Evolutionary conservation across 2,888 invertebrate species (phyloP).

Genomic region (Tricholauxania praeusta): DNA sequence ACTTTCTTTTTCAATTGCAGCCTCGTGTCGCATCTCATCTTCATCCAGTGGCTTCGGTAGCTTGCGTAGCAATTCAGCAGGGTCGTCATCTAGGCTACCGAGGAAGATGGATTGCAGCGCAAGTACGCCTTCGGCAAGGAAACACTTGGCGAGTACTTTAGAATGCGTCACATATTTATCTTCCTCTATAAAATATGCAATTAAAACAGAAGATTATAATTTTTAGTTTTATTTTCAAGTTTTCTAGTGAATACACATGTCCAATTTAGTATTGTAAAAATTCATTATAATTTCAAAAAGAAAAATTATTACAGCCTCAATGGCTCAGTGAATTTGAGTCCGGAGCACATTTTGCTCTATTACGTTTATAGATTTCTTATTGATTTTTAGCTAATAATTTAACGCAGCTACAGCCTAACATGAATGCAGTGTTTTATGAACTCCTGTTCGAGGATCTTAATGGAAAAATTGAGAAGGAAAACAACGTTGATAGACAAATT

Average conservation of each 20-base stretch:
- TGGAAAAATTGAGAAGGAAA: no score
- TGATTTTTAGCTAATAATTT: no score
- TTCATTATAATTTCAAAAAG: no score
- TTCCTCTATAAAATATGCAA: slow-evolving; percentile 78
- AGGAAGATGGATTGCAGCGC: slow-evolving; percentile 80
- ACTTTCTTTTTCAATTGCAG: slow-evolving; percentile 41
- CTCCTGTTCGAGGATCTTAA: no score
- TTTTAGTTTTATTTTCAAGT: background rate
- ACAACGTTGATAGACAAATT: no score
- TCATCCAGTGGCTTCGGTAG: slow-evolving; percentile 71
- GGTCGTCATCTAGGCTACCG: slow-evolving; percentile 79
- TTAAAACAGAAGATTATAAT: background rate
- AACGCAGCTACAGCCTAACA: no score
- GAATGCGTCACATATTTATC: slow-evolving; percentile 84
- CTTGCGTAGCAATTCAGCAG: slow-evolving; percentile 73
- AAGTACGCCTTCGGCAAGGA: slow-evolving; percentile 87
- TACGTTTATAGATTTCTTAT: no score
- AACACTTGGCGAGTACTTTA: slow-evolving; percentile 84
- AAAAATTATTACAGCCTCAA: no score
- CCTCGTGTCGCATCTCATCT: slow-evolving; percentile 47
- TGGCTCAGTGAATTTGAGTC: no score
- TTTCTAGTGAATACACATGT: background rate
- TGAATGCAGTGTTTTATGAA: no score
- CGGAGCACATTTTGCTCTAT: no score
- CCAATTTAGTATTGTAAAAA: no score